Percentiles rank a stretch among this genome's conserved stretches.
Conservation (phyloP, 1,140 invertebrate species). For the Sitobion miscanthi region DNA sequence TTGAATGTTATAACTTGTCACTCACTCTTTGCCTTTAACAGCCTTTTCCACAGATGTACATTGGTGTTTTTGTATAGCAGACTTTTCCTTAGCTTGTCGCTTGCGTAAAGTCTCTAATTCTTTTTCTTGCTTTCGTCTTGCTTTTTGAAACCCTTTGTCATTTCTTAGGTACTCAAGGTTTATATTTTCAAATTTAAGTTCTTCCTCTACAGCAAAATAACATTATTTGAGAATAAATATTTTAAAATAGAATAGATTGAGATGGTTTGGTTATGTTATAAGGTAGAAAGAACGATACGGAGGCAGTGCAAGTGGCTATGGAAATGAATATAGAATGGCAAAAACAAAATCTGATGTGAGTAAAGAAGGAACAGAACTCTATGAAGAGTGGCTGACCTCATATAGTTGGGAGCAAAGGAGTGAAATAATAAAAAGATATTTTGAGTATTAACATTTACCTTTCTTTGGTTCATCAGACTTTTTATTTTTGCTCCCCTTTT, state of each 20-base stretch:
- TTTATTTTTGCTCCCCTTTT: slow-evolving; percentile 60
- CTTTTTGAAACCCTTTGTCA: slow-evolving; percentile 94
- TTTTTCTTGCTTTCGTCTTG: slow-evolving; percentile 95
- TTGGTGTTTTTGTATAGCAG: slow-evolving; percentile 90
- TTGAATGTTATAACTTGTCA: slow-evolving; percentile 52
- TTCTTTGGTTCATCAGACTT: slow-evolving; percentile 74
- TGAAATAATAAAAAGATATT: background rate
- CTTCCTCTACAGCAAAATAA: slow-evolving; percentile 63
- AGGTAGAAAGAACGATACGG: background rate
- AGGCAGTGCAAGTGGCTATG: background rate
- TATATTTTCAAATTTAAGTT: slow-evolving; percentile 87
- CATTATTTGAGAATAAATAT: background rate
- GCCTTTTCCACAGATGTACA: slow-evolving; percentile 94
- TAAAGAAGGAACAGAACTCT: background rate
- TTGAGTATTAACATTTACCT: slow-evolving; percentile 62
- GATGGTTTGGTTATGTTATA: background rate
- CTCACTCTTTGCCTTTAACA: slow-evolving; percentile 89
- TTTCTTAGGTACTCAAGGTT: slow-evolving; percentile 86
- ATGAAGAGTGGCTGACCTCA: background rate
- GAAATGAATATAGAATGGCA: background rate
- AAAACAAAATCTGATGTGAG: too few species aligned
- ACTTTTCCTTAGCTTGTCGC: slow-evolving; percentile 91
- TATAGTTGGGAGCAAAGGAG: background rate
- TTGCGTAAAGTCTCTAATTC: slow-evolving; percentile 92
- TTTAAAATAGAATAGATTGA: background rate